phyloP scores from a whole-genome alignment of 2,888 invertebrate species.

The Melitaea athalia region DNA sequence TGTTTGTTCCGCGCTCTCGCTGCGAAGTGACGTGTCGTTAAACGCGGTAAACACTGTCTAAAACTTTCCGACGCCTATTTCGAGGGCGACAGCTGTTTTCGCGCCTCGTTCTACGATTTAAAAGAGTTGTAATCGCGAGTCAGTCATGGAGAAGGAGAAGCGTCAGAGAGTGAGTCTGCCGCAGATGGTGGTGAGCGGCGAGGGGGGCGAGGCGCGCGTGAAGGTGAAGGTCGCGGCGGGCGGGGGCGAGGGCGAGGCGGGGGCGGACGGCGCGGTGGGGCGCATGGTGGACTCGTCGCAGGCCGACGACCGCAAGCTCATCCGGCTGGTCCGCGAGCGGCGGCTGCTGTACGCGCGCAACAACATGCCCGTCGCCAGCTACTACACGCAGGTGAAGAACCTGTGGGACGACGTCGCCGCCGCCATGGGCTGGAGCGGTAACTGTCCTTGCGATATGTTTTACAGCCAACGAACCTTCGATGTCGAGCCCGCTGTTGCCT shows the following conservation, averaged over 20 bases:
- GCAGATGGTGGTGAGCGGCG: constrained; percentile 23
- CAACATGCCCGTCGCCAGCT: constrained; percentile 76
- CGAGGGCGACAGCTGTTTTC: background rate
- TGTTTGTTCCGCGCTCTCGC: constrained; percentile 58
- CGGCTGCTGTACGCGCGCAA: constrained; percentile 71
- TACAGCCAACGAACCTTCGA: too few relatives aligned
- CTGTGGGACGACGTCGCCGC: constrained; percentile 72
- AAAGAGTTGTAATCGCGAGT: background rate
- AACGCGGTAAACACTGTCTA: constrained; percentile 4
- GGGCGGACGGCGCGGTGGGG: constrained; percentile 52
- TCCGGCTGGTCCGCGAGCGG: constrained; percentile 68
- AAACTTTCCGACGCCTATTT: constrained; percentile 7
- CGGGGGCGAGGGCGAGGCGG: constrained; percentile 24
- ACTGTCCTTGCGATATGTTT: background rate
- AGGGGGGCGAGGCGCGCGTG: constrained; percentile 10
- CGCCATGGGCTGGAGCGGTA: constrained; percentile 73
- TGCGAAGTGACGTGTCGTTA: constrained; percentile 36
- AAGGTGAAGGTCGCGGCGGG: constrained; percentile 1
- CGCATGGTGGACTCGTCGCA: constrained; percentile 68
- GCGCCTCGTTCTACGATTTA: background rate
- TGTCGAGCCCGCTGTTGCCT: too few relatives aligned
- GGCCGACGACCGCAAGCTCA: constrained; percentile 73
- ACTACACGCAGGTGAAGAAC: constrained; percentile 68
- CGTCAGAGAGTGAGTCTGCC: constrained; percentile 19
- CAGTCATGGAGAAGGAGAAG: constrained; percentile 19